Evolutionary conservation across 1,140 invertebrate genomes (phyloP), one percentile per base, ranked within the genome.

Genomic region (Archivesica marissinica): DNA sequence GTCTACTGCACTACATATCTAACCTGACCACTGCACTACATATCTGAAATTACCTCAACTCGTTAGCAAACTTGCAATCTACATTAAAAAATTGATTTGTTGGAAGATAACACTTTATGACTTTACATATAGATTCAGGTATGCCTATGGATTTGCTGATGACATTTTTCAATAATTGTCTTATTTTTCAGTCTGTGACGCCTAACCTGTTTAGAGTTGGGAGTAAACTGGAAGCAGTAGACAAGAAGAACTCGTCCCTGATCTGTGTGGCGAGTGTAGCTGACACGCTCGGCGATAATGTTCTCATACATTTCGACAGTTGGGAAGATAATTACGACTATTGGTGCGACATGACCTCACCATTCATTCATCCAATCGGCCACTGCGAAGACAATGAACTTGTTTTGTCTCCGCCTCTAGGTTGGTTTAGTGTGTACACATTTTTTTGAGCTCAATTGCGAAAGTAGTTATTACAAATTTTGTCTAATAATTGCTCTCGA

Each of bases 141-240:
- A 50, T n/a, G n/a, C n/a, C n/a, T n/a, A n/a, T n/a, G n/a, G n/a
- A n/a, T n/a, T 44, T 7, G 41, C 41, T 9, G 41, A 17, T 44
- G 41, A 44, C 41, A 44, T 59, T 47, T 35, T 13, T 25, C 15
- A 76, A 85, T 41, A 52, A 30, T 76, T 33, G 17, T 68, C 13
- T 47, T 1, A 75, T 33, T 72, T 82, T 88, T 74, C 81, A 93
- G 92, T 91, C 96, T 95, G 94, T 96, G 20, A 95, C 96, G 50
- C 96, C 96, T 11, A 97, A 96, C 93, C 96, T 96, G 23, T 98
- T 98, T 92, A 95, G 96, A 52, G 94, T 97, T 72, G 98, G 97
- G 41, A 98, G 98, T 97, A 99, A 99, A 94, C 93, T 99, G 33
- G 98, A 99, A 94, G 98, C 98, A 11, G 97, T 99, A 56, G 98